Evolutionary conservation across 2,888 invertebrate species (phyloP).

Genomic region (Drosophila lacicola): DNA sequence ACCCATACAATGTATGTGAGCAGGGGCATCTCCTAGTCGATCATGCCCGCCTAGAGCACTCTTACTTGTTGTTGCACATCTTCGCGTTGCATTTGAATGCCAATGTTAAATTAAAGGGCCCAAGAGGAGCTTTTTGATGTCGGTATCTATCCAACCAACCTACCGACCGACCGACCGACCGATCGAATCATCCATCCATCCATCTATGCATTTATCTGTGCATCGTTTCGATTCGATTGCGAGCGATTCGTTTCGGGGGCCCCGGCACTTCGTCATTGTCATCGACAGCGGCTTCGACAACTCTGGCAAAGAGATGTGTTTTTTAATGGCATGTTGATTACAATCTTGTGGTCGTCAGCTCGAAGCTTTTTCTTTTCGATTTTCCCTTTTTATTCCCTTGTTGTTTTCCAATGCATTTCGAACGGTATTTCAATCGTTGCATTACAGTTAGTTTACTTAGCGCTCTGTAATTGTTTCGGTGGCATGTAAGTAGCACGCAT

Average conservation of each 20-base stretch:
- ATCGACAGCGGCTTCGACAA: conserved; percentile 75
- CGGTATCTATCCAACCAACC: background rate
- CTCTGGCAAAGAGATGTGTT: conserved; percentile 73
- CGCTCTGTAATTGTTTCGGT: conserved; percentile 80
- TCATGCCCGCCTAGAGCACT: too few relatives aligned
- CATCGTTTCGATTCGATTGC: conserved; percentile 63
- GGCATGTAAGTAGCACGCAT: conserved; percentile 80
- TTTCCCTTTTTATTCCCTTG: conserved; percentile 44
- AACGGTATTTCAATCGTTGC: conserved; percentile 76
- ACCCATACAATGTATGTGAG: too few relatives aligned
- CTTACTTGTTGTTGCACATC: conserved; percentile 55
- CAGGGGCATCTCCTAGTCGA: too few relatives aligned
- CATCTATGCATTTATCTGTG: conserved; percentile 28
- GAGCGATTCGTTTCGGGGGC: conserved; percentile 42
- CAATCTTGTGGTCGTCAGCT: conserved; percentile 71
- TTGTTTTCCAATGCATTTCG: conserved; percentile 44
- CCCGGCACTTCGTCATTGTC: conserved; percentile 76
- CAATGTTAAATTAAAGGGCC: conserved; percentile 68
- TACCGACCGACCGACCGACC: background rate
- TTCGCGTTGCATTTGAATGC: conserved; percentile 76
- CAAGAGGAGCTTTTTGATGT: conserved; percentile 39
- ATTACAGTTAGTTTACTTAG: conserved; percentile 81
- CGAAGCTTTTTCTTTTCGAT: conserved; percentile 53
- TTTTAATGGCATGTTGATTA: conserved; percentile 82
- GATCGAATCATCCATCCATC: background rate